Base-by-base conservation (phyloP, 2,888 invertebrate species). In the Dyspetes luteomarginatus region DNA sequence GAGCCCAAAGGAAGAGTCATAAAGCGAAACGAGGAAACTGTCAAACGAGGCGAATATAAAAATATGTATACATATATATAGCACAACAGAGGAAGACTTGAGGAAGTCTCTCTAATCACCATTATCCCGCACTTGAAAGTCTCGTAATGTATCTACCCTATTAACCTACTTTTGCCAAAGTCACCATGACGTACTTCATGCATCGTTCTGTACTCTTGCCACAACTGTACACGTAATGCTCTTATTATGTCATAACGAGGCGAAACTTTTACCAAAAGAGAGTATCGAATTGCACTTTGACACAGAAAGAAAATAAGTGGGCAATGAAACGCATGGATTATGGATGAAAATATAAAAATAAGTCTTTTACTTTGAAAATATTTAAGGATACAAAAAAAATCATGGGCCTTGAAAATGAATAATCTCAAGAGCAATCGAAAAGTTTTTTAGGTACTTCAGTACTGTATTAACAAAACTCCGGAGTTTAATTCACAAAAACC, bases 201-300 rank as follows among this genome's bases (percentile, higher is more conserved):
- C 50, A 36, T 60, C 17, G 55, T 45, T n/a, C n/a, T n/a, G n/a
- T n/a, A n/a, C n/a, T n/a, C n/a, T n/a, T n/a, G n/a, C n/a, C n/a
- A n/a, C n/a, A n/a, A n/a, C n/a, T n/a, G n/a, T n/a, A n/a, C n/a
- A n/a, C 12, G 15, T 17, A 12, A 7, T 24, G 26, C 24, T 45
- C 26, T 12, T 36, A 50, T 65, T 64, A 28, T 65, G n/a, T 56
- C 12, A 17, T 58, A 69, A 77, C 48, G 77, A 71, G 69, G 71
- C 30, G n/a, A n/a, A 71, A 77, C 64, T 77, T 48, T 77, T 45
- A 15, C 36, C 62, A 55, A 71, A 45, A 62, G 30, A 30, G 43
- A 52, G 9, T 12, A 15, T 60, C 50, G 58, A 7, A 41, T 55
- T 36, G 43, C 26, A 55, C 28, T 28, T 36, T 45, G 55, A 58